These are phyloP conservation scores for Dicrurus megarhynchus DNA, from an alignment of 2,113 vertebrate species.

Conservation along the genomic window DNA sequence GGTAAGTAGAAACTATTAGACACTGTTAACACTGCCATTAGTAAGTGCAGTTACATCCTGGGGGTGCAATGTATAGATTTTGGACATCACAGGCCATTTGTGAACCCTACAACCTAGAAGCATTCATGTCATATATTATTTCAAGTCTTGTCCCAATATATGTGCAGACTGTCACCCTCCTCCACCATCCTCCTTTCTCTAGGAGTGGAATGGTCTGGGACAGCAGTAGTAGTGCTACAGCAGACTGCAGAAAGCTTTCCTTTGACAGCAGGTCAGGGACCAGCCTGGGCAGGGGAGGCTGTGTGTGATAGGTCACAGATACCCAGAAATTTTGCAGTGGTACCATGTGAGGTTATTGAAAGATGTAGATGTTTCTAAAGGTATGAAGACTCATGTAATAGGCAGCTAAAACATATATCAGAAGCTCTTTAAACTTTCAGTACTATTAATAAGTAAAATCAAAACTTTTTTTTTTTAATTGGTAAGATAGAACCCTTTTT, in stretches of 20 bases:
- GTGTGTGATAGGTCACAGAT: neutral
- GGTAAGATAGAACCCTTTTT: neutral
- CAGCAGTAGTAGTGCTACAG: neutral
- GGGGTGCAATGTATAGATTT: neutral
- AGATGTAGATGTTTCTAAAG: neutral
- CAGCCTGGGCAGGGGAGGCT: neutral
- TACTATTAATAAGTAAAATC: neutral
- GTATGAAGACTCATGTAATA: neutral
- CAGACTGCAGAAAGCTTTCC: neutral
- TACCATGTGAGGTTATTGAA: neutral
- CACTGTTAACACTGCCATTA: neutral
- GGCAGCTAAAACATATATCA: neutral
- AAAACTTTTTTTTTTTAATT: neutral
- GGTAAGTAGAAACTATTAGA: neutral
- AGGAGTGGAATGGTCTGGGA: neutral
- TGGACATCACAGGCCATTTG: neutral
- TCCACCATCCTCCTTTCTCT: neutral
- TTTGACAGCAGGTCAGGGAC: neutral
- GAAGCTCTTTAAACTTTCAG: neutral
- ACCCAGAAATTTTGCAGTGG: neutral
- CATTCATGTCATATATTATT: neutral
- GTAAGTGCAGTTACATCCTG: neutral
- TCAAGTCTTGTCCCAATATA: neutral
- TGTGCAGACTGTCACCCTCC: neutral
- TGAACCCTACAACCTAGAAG: neutral